Base-by-base conservation (phyloP, 2,797 vertebrate species). In the Gallinago nigripennis region DNA sequence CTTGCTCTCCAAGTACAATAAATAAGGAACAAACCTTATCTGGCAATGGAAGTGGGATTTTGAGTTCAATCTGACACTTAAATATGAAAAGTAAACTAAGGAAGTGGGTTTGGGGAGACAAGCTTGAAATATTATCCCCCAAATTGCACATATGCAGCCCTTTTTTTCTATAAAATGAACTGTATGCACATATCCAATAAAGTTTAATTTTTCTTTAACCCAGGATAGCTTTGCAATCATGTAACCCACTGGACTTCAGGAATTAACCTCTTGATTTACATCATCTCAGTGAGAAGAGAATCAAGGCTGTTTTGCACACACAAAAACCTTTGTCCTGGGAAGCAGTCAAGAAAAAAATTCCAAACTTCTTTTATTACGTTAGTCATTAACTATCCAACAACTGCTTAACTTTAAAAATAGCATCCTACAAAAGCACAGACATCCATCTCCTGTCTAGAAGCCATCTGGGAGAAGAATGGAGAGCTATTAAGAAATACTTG, bases 391-490 rank as follows among this genome's bases (percentile, higher is more conserved):
- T 33, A 81, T 87, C 89, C 75, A 87, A 82, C 73, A 91, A 94
- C 91, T 51, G 27, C 68, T 78, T 82, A 14, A 1, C 75, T 93
- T 93, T 94, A 96, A 95, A 97, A 97, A 96, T 96, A 95, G 91
- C 82, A 91, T 92, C 68, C 54, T 92, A 81, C 71, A 92, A 95
- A 96, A 91, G 93, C 90, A 87, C 86, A 94, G 95, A 93, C 92
- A 96, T 95, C 88, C 88, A 96, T 96, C 95, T 97, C 84, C 94
- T 95, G 81, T 95, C 93, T 90, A 93, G 86, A 84, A 94, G 60
- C 88, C 93, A 95, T 95, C 73, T 96, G 93, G 83, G 93, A 95
- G 88, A 94, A 95, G 93, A 95, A 95, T 85, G 78, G 70, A 90
- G 90, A 94, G 90, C 81, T 93, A 95, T 95, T 95, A 97, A 94